phyloP scores from a whole-genome alignment of 1,140 invertebrate species.

The Helicoverpa zea region DNA sequence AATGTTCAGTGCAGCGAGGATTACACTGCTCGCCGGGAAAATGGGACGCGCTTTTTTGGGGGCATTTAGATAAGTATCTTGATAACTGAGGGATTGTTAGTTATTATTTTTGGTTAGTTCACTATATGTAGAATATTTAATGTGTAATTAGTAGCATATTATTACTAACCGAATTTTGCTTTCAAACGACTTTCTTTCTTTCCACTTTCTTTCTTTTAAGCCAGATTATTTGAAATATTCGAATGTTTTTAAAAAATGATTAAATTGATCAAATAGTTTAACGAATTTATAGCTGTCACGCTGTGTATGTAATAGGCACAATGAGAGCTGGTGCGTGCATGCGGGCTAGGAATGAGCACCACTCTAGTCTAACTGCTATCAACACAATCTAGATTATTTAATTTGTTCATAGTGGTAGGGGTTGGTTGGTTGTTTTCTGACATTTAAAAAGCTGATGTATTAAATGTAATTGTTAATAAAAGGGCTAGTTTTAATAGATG shows the following conservation, averaged over 20 bases:
- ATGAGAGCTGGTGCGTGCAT: slow-evolving; percentile 11
- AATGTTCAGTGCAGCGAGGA: slow-evolving; percentile 69
- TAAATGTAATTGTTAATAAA: too few species aligned
- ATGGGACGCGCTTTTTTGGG: slow-evolving; percentile 33
- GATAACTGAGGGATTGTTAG: neutral
- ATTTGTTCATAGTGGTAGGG: neutral
- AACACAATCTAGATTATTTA: slow-evolving; percentile 32
- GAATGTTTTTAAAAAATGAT: too few species aligned
- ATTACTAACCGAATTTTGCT: too few species aligned
- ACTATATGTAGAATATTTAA: too few species aligned
- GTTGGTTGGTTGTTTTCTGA: too few species aligned
- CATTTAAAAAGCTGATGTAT: too few species aligned
- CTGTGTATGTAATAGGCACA: slow-evolving; percentile 35
- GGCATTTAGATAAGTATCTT: slow-evolving; percentile 6
- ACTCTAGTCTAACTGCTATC: slow-evolving; percentile 52
- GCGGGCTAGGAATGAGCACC: slow-evolving; percentile 33
- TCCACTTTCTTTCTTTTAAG: too few species aligned
- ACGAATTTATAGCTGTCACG: slow-evolving; percentile 30
- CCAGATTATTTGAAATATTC: too few species aligned
- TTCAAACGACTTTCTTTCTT: neutral
- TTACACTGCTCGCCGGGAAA: slow-evolving; percentile 55
- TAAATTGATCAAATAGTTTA: neutral
- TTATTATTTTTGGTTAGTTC: too few species aligned
- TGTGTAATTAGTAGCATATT: too few species aligned
- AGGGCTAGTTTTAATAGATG: too few species aligned